Conservation (phyloP, 2,797 vertebrate genomes). For the Danio albolineatus region DNA sequence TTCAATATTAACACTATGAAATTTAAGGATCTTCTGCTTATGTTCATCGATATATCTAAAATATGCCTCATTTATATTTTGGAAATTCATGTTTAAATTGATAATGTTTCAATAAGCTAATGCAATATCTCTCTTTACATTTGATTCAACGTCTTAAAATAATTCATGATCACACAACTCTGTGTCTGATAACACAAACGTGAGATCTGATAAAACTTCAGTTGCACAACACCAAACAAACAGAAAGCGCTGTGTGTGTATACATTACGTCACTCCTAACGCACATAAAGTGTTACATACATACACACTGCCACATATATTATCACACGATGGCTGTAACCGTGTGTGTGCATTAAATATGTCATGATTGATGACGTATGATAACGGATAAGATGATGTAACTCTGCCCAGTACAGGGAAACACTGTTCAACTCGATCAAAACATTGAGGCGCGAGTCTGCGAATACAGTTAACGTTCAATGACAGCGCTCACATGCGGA, state of each 20-base stretch:
- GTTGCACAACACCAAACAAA: not conserved
- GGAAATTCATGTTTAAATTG: not conserved
- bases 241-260: not conserved
- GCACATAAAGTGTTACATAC: not conserved
- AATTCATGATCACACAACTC: too few relatives aligned
- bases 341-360: not conserved
- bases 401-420: not conserved
- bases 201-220: not conserved
- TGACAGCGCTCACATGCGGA: not conserved
- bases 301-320: too few relatives aligned
- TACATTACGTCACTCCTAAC: not conserved
- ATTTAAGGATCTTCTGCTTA: not conserved
- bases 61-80: not conserved
- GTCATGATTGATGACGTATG: not conserved
- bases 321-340: not conserved
- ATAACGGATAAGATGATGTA: constrained; percentile 18
- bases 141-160: not conserved
- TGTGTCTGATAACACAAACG: not conserved
- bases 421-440: not conserved
- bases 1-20: too few relatives aligned
- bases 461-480: not conserved
- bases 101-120: not conserved
- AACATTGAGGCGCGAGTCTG: not conserved
- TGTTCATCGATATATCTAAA: not conserved
- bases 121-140: not conserved